A percentile compares a stretch with the other conserved stretches of the same genome.
phyloP scores from a whole-genome alignment of 2,113 vertebrate species.

The Ictidomys tridecemlineatus region DNA sequence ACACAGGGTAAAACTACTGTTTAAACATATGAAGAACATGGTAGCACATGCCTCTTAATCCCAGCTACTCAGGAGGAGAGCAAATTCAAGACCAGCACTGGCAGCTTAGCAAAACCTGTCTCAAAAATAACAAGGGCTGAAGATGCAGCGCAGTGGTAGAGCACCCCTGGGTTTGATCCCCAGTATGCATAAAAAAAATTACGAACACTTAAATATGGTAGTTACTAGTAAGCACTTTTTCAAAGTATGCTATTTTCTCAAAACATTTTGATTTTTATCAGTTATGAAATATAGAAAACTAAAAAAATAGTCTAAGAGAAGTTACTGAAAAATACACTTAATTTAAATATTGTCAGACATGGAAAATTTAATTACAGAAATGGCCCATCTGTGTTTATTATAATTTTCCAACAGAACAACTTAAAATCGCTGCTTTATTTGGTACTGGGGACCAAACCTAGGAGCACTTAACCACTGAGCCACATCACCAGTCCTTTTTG shows the following conservation, averaged over 20 bases:
- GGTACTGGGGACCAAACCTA: not conserved
- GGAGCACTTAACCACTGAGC: not conserved
- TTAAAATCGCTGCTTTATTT: not conserved
- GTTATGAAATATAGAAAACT: conserved; percentile 33
- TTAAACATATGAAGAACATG: not conserved
- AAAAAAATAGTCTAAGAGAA: not conserved
- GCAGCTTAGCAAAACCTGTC: too few relatives aligned
- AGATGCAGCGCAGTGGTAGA: too few relatives aligned
- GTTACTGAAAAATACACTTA: not conserved
- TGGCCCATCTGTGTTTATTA: not conserved
- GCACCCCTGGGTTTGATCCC: too few relatives aligned
- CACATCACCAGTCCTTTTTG: not conserved
- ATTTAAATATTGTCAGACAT: conserved; percentile 34
- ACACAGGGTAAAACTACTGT: conserved; percentile 30
- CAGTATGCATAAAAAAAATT: too few relatives aligned
- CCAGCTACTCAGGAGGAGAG: too few relatives aligned
- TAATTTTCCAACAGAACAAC: conserved; percentile 16
- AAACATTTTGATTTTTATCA: conserved; percentile 27
- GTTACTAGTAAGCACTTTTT: not conserved
- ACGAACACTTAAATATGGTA: conserved; percentile 4
- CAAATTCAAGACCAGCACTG: too few relatives aligned
- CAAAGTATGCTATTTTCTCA: conserved; percentile 31
- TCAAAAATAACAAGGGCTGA: too few relatives aligned
- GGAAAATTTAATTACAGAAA: conserved; percentile 44
- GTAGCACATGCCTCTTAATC: too few relatives aligned